Evolutionary conservation across 1,140 invertebrate genomes (phyloP), one percentile per base, ranked within the genome.

Genomic region (Cylas formicarius): DNA sequence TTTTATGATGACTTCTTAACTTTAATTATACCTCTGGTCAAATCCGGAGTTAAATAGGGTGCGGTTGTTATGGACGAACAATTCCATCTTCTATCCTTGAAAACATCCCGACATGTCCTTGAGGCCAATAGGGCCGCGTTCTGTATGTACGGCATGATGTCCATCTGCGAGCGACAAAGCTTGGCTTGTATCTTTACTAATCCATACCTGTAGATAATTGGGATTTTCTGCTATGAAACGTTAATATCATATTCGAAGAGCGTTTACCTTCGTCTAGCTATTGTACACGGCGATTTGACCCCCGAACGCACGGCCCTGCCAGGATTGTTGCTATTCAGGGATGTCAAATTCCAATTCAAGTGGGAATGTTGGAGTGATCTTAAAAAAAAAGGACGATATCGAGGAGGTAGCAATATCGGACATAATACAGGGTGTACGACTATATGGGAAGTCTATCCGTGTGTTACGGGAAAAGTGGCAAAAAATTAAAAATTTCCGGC

Each of bases 21-120:
- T 28, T 16, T 42, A 10, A 36, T 17, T 54, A n/a, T 62, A 88
- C 86, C 86, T 71, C 79, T 77, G 4, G 83, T 73, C 39, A 90
- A 69, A 62, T 90, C 87, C 17, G 81, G 77, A 1, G 78, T 75
- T 40, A 80, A 78, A 51, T 73, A 72, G 0, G 86, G 86, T 0
- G 83, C 84, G 5, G 71, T 68, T 9, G 76, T 71, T 33, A 89
- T 75, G 28, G 83, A 82, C 31, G 84, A 86, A 65, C 88, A 91
- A 65, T 91, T 90, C 88, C 88, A 91, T 33, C 86, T 70, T 34
- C 84, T 72, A 51, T 82, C 73, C 6, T 71, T 66, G 60, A 89
- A 86, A 1, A 81, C 72, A 37, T 73, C 71, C 58, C 84, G 80
- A 62, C 88, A 91, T 10, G 82, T 77, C 33, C 74, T 66, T 11